Conservation (phyloP, 2,888 invertebrate species). For the Macaria liturata region DNA sequence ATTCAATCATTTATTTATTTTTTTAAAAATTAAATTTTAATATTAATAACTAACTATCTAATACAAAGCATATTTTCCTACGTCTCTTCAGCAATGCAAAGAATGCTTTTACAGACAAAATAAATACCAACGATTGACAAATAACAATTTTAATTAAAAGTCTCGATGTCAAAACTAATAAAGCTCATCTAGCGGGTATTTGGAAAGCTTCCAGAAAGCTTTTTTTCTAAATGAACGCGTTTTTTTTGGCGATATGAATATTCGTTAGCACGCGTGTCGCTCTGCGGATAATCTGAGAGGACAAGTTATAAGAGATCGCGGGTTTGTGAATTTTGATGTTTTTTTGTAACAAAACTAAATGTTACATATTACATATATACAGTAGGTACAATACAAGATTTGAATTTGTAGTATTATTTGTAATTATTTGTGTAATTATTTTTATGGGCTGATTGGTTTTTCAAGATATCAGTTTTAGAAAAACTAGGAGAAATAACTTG, state of each 20-base stretch:
- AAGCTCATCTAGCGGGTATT: conserved; percentile 48
- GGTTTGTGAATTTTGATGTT: neutral
- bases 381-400: too few species aligned
- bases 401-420: too few species aligned
- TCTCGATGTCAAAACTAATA: conserved; percentile 58
- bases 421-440: too few species aligned
- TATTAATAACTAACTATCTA: too few species aligned
- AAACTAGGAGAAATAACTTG: too few species aligned
- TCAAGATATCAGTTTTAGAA: too few species aligned
- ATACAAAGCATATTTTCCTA: conserved; percentile 9
- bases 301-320: conserved; percentile 38
- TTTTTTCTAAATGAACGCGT: conserved; percentile 63
- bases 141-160: conserved; percentile 61
- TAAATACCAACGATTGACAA: conserved; percentile 43
- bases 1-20: too few species aligned
- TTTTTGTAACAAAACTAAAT: too few species aligned
- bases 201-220: conserved; percentile 65
- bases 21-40: too few species aligned
- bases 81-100: conserved; percentile 8
- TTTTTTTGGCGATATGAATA: conserved; percentile 64
- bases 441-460: too few species aligned
- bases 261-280: conserved; percentile 69
- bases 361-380: too few species aligned
- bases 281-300: conserved; percentile 51
- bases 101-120: conserved; percentile 26